phyloP scores from a whole-genome alignment of 2,113 vertebrate genomes.

The Serilophus lunatus region DNA sequence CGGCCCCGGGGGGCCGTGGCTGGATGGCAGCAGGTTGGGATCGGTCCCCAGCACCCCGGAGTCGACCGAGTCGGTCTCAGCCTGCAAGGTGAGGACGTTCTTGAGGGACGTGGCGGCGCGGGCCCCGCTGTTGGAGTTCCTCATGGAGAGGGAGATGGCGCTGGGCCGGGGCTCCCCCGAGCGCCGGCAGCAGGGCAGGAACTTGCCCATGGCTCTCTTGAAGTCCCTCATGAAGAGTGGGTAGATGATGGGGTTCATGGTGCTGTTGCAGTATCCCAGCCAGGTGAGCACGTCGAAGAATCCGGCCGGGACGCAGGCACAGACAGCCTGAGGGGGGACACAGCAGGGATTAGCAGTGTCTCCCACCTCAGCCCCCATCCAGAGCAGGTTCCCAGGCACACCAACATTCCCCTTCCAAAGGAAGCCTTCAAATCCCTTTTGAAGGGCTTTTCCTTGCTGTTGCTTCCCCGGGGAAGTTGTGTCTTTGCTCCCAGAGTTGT shows the following conservation, averaged over 20 bases:
- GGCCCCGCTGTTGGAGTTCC: slow-evolving; percentile 85
- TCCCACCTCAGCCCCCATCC: neutral
- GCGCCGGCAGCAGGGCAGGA: slow-evolving; percentile 83
- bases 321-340: slow-evolving; percentile 79
- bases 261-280: slow-evolving; percentile 98
- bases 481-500: neutral
- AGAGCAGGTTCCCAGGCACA: rapidly evolving
- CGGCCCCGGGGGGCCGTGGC: neutral
- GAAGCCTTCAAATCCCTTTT: neutral
- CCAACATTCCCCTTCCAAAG: neutral
- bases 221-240: slow-evolving; percentile 98
- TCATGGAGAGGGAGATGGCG: slow-evolving; percentile 85
- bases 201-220: slow-evolving; percentile 87
- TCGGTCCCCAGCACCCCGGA: slow-evolving; percentile 64
- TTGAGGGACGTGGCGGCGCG: slow-evolving; percentile 65
- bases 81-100: slow-evolving; percentile 70
- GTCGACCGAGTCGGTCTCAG: slow-evolving; percentile 65
- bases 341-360: neutral
- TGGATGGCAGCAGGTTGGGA: neutral
- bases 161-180: slow-evolving; percentile 68
- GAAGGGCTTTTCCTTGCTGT: neutral
- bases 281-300: slow-evolving; percentile 93
- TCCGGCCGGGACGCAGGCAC: slow-evolving; percentile 80
- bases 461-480: neutral
- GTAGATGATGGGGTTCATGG: slow-evolving; percentile 98